These are phyloP conservation scores for Paradoxurus hermaphroditus DNA, from an alignment of 2,113 vertebrate genomes.

Conservation along the genomic window DNA sequence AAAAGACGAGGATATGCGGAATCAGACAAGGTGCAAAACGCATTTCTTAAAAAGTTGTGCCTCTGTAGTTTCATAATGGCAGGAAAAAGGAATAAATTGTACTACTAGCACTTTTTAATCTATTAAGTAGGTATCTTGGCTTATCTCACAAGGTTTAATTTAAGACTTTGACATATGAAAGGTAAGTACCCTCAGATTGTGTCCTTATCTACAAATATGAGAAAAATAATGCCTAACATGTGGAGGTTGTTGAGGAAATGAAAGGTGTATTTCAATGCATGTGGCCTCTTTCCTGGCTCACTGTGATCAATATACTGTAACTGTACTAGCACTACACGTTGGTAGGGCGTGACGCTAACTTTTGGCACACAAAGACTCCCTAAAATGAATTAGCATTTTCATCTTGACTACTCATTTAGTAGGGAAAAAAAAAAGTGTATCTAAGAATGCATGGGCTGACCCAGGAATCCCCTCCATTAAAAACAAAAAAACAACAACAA, in stretches of 20 bases:
- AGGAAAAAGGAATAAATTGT: not conserved
- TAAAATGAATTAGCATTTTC: not conserved
- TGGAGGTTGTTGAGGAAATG: not conserved
- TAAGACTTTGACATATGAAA: not conserved
- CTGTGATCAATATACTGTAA: not conserved
- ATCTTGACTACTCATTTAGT: not conserved
- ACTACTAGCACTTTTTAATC: not conserved
- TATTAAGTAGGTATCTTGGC: not conserved
- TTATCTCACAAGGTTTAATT: not conserved
- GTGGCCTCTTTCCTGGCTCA: not conserved
- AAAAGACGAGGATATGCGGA: not conserved
- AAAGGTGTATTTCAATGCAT: not conserved
- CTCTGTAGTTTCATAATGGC: not conserved
- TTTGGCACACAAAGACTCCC: not conserved
- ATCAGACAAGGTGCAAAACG: not conserved
- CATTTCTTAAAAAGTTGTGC: not conserved
- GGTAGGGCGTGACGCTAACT: not conserved
- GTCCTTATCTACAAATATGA: not conserved
- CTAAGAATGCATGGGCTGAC: not conserved
- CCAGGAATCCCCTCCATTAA: not conserved
- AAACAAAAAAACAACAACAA: not conserved
- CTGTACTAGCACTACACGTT: not conserved
- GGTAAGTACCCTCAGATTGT: not conserved
- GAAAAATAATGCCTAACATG: not conserved
- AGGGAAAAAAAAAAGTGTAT: not conserved